Conservation (phyloP, 92 coral and sea anemone genomes). For the Parazoanthus swiftii region DNA sequence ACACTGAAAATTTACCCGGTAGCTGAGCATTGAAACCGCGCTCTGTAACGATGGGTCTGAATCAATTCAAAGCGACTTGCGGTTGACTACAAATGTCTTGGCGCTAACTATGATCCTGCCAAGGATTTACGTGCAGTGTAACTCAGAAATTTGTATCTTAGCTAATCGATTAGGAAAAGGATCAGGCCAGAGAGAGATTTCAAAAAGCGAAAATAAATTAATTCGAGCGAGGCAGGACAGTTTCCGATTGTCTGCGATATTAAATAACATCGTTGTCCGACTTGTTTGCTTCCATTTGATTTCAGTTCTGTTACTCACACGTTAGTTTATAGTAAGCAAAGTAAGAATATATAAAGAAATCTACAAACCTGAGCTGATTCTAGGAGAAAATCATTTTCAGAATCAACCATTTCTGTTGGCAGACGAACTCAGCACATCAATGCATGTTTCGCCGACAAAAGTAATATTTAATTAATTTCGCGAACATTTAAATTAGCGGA, state of each 20-base stretch:
- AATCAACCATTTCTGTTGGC: constrained; percentile 20
- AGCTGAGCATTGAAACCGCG: not conserved
- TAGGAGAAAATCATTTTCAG: not conserved
- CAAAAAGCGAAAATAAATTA: not conserved
- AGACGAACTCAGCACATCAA: not conserved
- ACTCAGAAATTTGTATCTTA: not conserved
- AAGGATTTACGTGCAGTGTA: not conserved
- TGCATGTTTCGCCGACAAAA: constrained; percentile 8
- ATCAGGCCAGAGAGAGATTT: not conserved
- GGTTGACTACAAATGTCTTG: not conserved
- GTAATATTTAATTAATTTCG: constrained; percentile 42
- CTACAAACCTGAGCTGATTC: constrained; percentile 9
- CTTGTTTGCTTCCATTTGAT: not conserved
- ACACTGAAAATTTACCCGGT: not conserved
- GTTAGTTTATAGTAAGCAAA: not conserved
- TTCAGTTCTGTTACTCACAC: not conserved
- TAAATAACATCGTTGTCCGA: not conserved
- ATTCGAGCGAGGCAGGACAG: constrained; percentile 17
- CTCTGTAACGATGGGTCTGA: not conserved
- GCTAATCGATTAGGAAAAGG: not conserved
- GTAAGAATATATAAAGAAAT: not conserved
- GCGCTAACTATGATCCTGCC: no score
- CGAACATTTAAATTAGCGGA: constrained; percentile 40
- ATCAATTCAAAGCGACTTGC: not conserved
- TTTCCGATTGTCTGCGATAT: not conserved